Evolutionary conservation across 37 sponge, comb jelly and placozoan species (phyloP), one percentile per base, ranked within the genome.

Genomic region (Bolinopsis microptera): DNA sequence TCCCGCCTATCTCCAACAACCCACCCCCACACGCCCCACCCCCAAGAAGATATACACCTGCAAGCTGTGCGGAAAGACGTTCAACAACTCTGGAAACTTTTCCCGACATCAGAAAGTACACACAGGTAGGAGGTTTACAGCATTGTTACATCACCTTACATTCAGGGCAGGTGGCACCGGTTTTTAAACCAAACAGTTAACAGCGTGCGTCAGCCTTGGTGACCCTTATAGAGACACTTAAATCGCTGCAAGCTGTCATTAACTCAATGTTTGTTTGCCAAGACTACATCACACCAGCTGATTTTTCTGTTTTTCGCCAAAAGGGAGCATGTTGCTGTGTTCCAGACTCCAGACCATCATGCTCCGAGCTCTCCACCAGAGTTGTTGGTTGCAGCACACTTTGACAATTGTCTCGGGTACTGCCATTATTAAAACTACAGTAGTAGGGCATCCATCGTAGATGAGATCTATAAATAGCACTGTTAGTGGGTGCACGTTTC

Each of bases 21-120:
- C 38, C 35, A 35, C 38, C 1, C 35, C 38, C 5, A 80, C 38
- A 16, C 35, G 82, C 36, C 82, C 82, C 38, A 80, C 82, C 37
- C 82, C 82, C 24, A 80, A 80, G 82, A 80, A 80, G 82, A 80
- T 80, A 30, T 80, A 80, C 82, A 80, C 82, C 31, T 80, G 82
- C 82, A 80, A 80, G 82, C 30, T 80, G 82, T 80, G 82, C 38
- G 82, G 82, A 2, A 80, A 80, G 32, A 80, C 82, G 5, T 80
- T 80, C 23, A 80, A 80, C 82, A 80, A 80, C 82, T 80, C 82
- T 3, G 82, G 82, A 5, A 80, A 80, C 38, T 80, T 80, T 35
- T 80, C 82, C 82, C 35, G 82, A 35, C 82, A 80, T 30, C 82
- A 80, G 82, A 80, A 80, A 80, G 82, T 80, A 16, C 82, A 80